Conservation (phyloP, 1,140 invertebrate species). For the Sycophaga agraensis region DNA sequence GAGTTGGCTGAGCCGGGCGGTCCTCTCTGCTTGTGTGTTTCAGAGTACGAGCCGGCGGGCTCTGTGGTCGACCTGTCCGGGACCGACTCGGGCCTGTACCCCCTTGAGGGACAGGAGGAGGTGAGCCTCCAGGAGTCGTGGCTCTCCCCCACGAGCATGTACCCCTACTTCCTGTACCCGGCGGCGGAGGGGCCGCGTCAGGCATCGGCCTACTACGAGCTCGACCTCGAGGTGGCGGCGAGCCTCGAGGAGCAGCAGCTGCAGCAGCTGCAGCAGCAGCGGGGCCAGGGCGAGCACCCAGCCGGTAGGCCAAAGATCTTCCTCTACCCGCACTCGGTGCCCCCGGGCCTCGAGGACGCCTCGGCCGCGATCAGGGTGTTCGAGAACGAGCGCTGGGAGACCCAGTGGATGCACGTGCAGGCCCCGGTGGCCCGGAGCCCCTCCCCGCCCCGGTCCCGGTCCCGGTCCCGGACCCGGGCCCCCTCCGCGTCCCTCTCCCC, state of each 20-base stretch:
- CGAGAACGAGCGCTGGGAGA: conserved; percentile 23
- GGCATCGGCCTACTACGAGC: conserved; percentile 43
- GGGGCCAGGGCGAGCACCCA: conserved; percentile 39
- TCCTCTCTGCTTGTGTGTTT: conserved; percentile 48
- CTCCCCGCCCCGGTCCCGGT: conserved; percentile 35
- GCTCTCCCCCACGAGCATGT: conserved; percentile 60
- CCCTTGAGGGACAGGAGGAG: conserved; percentile 57
- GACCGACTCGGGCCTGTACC: conserved; percentile 61
- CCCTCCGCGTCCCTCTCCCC: conserved; percentile 37
- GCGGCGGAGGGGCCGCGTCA: conserved; percentile 42
- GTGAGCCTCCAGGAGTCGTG: conserved; percentile 57
- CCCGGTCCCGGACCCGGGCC: conserved; percentile 36
- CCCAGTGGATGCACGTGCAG: conserved; percentile 25
- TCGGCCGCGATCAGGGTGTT: conserved; percentile 24
- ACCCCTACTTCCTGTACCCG: conserved; percentile 62
- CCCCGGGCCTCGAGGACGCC: conserved; percentile 36
- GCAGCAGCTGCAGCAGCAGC: conserved; percentile 29
- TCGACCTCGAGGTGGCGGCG: conserved; percentile 37
- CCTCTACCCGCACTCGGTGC: conserved; percentile 32
- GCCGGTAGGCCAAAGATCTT: conserved; percentile 38
- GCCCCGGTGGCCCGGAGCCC: conserved; percentile 27
- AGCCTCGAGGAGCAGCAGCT: conserved; percentile 32
- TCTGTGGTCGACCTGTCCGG: conserved; percentile 60
- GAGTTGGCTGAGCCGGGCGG: too few species aligned
- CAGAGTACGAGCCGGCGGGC: conserved; percentile 60